phyloP scores from a whole-genome alignment of 2,113 vertebrate species.

The Hystrix cristata region DNA sequence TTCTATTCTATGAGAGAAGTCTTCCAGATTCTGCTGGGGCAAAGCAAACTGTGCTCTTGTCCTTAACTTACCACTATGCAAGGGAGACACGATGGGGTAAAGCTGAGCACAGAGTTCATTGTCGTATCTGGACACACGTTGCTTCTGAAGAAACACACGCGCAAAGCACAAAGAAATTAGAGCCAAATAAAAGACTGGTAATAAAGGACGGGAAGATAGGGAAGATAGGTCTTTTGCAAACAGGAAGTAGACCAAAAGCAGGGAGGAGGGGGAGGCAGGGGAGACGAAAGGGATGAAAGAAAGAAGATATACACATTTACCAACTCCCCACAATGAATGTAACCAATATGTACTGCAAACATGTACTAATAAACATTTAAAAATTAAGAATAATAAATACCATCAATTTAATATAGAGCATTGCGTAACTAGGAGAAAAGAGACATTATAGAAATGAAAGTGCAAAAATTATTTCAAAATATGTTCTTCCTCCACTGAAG shows the following conservation, averaged over 20 bases:
- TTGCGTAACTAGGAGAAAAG: background rate
- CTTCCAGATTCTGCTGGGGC: background rate
- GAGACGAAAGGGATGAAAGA: background rate
- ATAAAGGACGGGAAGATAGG: background rate
- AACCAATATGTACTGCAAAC: background rate
- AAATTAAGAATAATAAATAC: background rate
- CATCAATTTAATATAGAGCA: rapidly evolving
- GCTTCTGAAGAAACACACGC: background rate
- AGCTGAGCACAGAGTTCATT: background rate
- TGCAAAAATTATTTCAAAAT: background rate
- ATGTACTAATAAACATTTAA: background rate
- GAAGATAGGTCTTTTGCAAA: background rate
- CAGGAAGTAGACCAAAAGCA: background rate
- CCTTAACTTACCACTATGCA: rapidly evolving
- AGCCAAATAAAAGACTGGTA: background rate
- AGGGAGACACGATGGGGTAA: background rate
- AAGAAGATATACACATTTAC: background rate
- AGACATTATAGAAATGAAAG: background rate
- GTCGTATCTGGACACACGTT: background rate
- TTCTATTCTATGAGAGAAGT: background rate
- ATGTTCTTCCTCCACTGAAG: background rate
- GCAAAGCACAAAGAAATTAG: background rate
- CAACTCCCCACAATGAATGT: background rate
- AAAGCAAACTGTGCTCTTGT: background rate
- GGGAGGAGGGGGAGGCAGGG: too few species aligned